Conservation (phyloP, 2,113 vertebrate genomes). For the Alethe castanea region DNA sequence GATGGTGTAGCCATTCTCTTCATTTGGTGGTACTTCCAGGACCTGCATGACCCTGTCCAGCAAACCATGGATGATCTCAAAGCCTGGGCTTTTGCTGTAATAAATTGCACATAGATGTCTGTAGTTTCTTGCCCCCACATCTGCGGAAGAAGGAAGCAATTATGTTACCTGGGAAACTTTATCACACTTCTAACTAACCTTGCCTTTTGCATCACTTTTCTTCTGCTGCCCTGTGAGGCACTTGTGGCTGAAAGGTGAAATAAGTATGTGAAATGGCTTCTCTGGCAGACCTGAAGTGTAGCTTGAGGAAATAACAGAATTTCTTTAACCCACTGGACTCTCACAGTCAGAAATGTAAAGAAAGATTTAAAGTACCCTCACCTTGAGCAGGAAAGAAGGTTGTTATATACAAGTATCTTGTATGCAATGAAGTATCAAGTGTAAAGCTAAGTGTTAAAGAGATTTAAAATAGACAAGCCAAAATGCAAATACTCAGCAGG, state of each 20-base stretch:
- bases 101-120: slow-evolving; percentile 89
- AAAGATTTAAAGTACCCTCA: not conserved
- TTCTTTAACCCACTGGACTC: not conserved
- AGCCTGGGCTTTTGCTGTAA: slow-evolving; percentile 93
- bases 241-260: not conserved
- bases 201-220: not conserved
- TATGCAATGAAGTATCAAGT: not conserved
- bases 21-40: slow-evolving; percentile 78
- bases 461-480: not conserved
- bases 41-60: slow-evolving; percentile 96
- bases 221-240: not conserved
- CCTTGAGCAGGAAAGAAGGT: not conserved
- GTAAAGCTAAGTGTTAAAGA: not conserved
- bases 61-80: slow-evolving; percentile 97
- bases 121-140: slow-evolving; percentile 90
- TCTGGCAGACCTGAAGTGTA: not conserved
- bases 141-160: slow-evolving; percentile 67
- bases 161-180: not conserved
- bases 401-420: not conserved
- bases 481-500: not conserved
- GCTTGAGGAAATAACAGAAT: not conserved
- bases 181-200: not conserved
- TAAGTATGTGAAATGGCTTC: not conserved
- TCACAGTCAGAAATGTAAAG: not conserved
- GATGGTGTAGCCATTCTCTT: slow-evolving; percentile 86